A percentile compares a stretch with the other conserved stretches of the same genome.
phyloP scores from a whole-genome alignment of 2,113 vertebrate species.

The Numida meleagris region DNA sequence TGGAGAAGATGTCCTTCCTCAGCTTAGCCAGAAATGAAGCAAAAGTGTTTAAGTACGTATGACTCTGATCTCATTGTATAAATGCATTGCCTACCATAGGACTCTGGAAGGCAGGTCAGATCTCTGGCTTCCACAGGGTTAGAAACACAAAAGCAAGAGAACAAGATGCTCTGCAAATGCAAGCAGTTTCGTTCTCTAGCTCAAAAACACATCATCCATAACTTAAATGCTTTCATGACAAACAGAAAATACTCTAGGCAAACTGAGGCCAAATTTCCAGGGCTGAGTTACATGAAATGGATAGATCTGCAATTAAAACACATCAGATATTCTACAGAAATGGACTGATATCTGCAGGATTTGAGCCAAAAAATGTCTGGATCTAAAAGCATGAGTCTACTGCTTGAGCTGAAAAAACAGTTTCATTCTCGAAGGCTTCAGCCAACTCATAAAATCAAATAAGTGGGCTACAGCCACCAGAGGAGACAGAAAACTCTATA shows the following conservation, averaged over 20 bases:
- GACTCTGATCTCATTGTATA: not conserved
- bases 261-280: slow-evolving; percentile 5
- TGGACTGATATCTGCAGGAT: slow-evolving; percentile 13
- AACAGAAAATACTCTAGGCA: not conserved
- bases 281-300: not conserved
- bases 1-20: not conserved
- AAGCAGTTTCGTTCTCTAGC: not conserved
- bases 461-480: slow-evolving; percentile 49
- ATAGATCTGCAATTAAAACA: slow-evolving; percentile 58
- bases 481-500: slow-evolving; percentile 36
- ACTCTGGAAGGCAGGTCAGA: not conserved
- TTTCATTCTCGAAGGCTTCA: slow-evolving; percentile 45
- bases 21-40: not conserved
- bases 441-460: slow-evolving; percentile 56
- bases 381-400: slow-evolving; percentile 53
- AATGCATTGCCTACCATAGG: not conserved
- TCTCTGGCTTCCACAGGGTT: not conserved
- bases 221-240: not conserved
- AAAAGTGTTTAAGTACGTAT: not conserved
- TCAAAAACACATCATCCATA: not conserved
- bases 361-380: slow-evolving; percentile 50
- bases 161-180: not conserved
- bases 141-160: not conserved
- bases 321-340: slow-evolving; percentile 47
- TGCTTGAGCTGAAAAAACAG: slow-evolving; percentile 48